Evolutionary conservation across 2,797 vertebrate species (phyloP).

Genomic region (Lagodon rhomboides): DNA sequence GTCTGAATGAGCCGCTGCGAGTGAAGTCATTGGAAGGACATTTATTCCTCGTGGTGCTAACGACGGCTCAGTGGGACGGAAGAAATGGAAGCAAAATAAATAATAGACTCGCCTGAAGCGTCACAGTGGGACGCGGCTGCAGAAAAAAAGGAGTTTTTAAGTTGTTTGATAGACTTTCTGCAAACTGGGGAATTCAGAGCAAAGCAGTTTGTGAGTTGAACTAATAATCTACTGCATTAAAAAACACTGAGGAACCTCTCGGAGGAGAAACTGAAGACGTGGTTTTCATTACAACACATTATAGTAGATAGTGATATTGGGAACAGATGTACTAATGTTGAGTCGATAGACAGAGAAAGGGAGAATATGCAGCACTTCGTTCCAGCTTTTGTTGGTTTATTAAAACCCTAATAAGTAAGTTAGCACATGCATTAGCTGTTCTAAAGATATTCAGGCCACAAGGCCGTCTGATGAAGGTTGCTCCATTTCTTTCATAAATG

Average conservation of each 20-base stretch:
- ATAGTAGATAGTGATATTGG: background rate
- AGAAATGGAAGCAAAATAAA: conserved; percentile 3
- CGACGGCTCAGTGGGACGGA: background rate
- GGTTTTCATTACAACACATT: background rate
- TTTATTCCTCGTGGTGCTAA: background rate
- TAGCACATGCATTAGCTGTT: no score
- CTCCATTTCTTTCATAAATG: no score
- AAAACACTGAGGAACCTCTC: background rate
- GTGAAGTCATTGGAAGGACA: conserved; percentile 5
- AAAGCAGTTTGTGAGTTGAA: background rate
- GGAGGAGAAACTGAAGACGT: background rate
- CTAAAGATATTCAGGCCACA: no score
- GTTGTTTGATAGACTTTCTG: background rate
- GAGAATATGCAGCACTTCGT: no score
- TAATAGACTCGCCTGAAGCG: background rate
- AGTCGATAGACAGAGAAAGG: no score
- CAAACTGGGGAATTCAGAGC: background rate
- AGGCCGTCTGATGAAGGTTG: no score
- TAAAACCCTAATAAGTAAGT: no score
- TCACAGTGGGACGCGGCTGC: background rate
- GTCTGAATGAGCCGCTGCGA: background rate
- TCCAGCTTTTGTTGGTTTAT: no score
- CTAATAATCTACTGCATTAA: background rate
- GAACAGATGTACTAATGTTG: no score
- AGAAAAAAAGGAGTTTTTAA: background rate